Evolutionary conservation across 1,140 invertebrate genomes (phyloP).

Genomic region (Medauroidea extradentata): DNA sequence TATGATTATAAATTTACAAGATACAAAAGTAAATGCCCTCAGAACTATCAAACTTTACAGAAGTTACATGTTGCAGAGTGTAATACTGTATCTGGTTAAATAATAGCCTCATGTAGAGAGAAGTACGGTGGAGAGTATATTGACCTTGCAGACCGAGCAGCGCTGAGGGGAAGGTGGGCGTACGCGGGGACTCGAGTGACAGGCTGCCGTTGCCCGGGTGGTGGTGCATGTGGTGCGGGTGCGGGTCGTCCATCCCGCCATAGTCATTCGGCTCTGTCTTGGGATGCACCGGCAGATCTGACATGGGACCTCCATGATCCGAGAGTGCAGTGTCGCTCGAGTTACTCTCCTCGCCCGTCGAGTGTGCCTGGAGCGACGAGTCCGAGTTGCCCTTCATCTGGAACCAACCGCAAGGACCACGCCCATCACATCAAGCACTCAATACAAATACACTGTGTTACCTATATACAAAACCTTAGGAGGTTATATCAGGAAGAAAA

Average conservation of each 20-base stretch:
- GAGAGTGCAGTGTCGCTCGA: conserved; percentile 62
- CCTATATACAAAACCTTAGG: no score
- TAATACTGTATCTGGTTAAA: no score
- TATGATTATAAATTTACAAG: no score
- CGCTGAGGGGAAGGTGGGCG: conserved; percentile 62
- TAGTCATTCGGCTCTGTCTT: conserved; percentile 60
- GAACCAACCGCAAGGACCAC: conserved; percentile 9
- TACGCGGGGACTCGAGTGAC: conserved; percentile 59
- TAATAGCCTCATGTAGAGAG: no score
- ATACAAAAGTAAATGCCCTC: no score
- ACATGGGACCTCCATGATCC: conserved; percentile 48
- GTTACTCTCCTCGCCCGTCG: conserved; percentile 65
- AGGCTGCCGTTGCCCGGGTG: conserved; percentile 62
- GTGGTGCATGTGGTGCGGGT: conserved; percentile 56
- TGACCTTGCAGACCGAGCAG: conserved; percentile 67
- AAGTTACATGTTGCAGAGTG: no score
- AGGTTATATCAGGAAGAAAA: no score
- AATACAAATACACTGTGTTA: neutral
- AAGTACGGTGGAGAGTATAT: neutral
- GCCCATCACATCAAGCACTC: neutral
- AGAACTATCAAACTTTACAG: no score
- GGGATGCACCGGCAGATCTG: conserved; percentile 38
- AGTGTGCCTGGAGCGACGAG: conserved; percentile 57
- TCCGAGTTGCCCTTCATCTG: conserved; percentile 44
- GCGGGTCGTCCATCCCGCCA: conserved; percentile 51